Percentiles rank a stretch among this genome's conserved stretches.
Conservation (phyloP, 2,888 invertebrate genomes). For the Cataglyphis albicans region DNA sequence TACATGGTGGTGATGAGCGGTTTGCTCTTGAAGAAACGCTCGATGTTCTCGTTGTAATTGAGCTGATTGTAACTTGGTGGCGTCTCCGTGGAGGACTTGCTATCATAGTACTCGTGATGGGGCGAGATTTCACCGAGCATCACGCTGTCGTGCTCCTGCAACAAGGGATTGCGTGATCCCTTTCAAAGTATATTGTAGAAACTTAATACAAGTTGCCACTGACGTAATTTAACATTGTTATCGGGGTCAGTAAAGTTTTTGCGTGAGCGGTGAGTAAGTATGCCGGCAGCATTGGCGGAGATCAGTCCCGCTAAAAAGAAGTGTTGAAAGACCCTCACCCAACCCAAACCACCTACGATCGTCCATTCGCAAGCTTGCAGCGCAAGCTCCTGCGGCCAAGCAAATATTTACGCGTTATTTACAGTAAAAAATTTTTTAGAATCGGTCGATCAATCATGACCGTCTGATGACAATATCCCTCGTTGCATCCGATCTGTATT, state of each 20-base stretch:
- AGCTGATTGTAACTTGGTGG: slow-evolving; percentile 94
- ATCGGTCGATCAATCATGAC: neutral
- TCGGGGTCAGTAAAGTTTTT: slow-evolving; percentile 60
- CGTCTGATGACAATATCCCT: neutral
- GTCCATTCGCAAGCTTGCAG: slow-evolving; percentile 37
- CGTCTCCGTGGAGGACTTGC: slow-evolving; percentile 93
- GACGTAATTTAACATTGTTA: slow-evolving; percentile 33
- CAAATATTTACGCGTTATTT: slow-evolving; percentile 11
- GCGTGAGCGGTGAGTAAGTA: slow-evolving; percentile 22
- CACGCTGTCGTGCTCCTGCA: slow-evolving; percentile 92
- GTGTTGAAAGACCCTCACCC: neutral
- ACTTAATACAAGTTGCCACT: slow-evolving; percentile 70
- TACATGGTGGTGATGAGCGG: slow-evolving; percentile 72
- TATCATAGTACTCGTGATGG: slow-evolving; percentile 92
- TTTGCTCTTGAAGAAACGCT: slow-evolving; percentile 87
- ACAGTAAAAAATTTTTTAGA: neutral
- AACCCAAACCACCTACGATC: slow-evolving; percentile 18
- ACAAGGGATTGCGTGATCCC: slow-evolving; percentile 85
- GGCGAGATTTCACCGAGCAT: slow-evolving; percentile 95
- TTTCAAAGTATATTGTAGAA: slow-evolving; percentile 82
- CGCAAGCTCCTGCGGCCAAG: neutral
- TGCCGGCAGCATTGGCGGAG: slow-evolving; percentile 22
- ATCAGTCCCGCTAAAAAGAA: slow-evolving; percentile 41
- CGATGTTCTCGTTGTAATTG: slow-evolving; percentile 94
- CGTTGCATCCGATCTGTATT: neutral